Evolutionary conservation across 2,797 vertebrate species (phyloP).

Genomic region (Neosalanx taihuensis): DNA sequence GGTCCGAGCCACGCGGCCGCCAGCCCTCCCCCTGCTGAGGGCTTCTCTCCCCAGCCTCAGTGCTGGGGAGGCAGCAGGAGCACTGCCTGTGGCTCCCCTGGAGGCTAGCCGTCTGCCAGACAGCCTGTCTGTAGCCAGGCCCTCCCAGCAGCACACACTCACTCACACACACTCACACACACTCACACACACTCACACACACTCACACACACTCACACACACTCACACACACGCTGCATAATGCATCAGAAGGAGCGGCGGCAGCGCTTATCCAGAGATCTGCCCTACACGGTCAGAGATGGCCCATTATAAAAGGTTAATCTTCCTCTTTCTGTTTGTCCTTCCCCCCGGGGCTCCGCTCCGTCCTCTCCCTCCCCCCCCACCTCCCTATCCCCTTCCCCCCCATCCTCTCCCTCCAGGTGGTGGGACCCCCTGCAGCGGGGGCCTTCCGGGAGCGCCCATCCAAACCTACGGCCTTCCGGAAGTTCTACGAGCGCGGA

Average conservation of each 20-base stretch:
- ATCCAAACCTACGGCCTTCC: slow-evolving; percentile 84
- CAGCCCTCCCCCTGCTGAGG: no score
- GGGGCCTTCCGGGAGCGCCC: slow-evolving; percentile 85
- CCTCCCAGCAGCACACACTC: slow-evolving; percentile 12
- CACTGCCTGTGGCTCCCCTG: slow-evolving; percentile 64
- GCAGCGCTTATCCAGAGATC: no score
- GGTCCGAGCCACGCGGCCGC: no score
- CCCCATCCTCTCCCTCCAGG: slow-evolving; percentile 64
- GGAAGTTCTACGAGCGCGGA: slow-evolving; percentile 89
- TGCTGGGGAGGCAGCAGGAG: slow-evolving; percentile 60
- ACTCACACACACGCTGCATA: slow-evolving; percentile 17
- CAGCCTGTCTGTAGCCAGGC: background rate
- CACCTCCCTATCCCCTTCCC: background rate
- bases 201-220: slow-evolving; percentile 19
- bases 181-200: slow-evolving; percentile 26
- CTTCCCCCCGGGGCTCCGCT: slow-evolving; percentile 17
- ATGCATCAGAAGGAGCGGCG: background rate
- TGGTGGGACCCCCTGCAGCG: slow-evolving; percentile 81
- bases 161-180: background rate
- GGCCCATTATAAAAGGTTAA: slow-evolving; percentile 54
- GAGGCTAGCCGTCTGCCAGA: slow-evolving; percentile 41
- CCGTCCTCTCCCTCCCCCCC: slow-evolving; percentile 26
- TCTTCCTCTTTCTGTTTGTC: background rate
- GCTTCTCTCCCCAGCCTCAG: slow-evolving; percentile 33
- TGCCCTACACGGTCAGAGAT: slow-evolving; percentile 51